A percentile compares a stretch with the other conserved stretches of the same genome.
phyloP scores from a whole-genome alignment of 1,140 invertebrate species.

The Brachionus plicatilis region DNA sequence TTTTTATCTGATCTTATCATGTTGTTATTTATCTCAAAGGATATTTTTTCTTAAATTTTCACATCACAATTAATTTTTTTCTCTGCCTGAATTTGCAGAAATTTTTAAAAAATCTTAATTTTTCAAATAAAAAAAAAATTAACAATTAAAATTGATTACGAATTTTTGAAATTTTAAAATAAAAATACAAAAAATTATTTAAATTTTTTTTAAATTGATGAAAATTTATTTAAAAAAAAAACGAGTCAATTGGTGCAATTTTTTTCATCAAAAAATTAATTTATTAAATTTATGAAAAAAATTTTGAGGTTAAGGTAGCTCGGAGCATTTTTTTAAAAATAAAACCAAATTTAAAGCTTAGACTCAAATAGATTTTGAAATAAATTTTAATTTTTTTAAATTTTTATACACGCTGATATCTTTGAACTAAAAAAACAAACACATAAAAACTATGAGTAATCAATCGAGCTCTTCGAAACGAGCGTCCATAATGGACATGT shows the following conservation, averaged over 20 bases:
- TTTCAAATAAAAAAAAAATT: too few relatives aligned
- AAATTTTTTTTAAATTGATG: not conserved
- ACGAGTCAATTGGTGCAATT: not conserved
- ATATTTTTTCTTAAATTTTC: too few relatives aligned
- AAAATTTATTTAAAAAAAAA: not conserved
- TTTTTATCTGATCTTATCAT: not conserved
- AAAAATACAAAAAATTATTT: too few relatives aligned
- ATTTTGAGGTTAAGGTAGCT: not conserved
- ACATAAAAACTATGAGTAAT: not conserved
- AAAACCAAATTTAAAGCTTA: not conserved
- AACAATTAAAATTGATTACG: too few relatives aligned
- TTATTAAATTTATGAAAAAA: not conserved
- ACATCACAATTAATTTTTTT: too few relatives aligned
- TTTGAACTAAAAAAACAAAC: not conserved
- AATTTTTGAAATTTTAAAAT: too few relatives aligned
- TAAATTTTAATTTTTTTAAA: not conserved
- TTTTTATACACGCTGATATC: not conserved
- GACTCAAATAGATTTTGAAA: not conserved
- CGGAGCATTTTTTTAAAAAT: not conserved
- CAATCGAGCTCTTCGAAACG: constrained; percentile 1
- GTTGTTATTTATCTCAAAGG: not conserved
- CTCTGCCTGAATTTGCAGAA: too few relatives aligned
- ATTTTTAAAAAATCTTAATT: too few relatives aligned
- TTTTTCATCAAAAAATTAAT: not conserved
- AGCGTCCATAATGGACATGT: constrained; percentile 3